Evolutionary conservation across 2,888 invertebrate species (phyloP).

Genomic region (Drosophila anceps): DNA sequence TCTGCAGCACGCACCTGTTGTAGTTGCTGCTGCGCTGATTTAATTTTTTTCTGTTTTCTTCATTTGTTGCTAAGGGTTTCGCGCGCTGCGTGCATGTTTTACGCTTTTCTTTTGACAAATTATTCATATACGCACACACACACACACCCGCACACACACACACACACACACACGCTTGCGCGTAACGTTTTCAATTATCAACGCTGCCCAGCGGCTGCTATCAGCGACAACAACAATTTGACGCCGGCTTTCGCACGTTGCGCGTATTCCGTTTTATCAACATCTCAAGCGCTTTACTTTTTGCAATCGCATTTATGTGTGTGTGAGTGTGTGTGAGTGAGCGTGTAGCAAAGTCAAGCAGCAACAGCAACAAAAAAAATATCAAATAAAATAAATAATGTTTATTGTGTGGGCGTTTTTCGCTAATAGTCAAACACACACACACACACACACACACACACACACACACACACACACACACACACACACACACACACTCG

Average conservation of each 20-base stretch:
- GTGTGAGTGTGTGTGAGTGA: constrained; percentile 11
- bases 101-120: constrained; percentile 26
- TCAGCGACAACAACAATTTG: constrained; percentile 12
- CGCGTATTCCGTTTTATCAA: constrained; percentile 26
- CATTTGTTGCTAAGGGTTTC: constrained; percentile 31
- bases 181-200: constrained; percentile 52
- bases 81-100: constrained; percentile 13
- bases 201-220: constrained; percentile 17
- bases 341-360: constrained; percentile 6
- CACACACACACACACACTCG: no score
- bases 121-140: background rate
- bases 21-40: constrained; percentile 29
- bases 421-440: constrained; percentile 34
- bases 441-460: constrained; percentile 4
- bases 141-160: background rate
- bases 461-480: constrained; percentile 5
- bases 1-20: constrained; percentile 58
- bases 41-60: background rate
- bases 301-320: constrained; percentile 32
- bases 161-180: no score
- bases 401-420: constrained; percentile 53
- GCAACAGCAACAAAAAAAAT: constrained; percentile 10
- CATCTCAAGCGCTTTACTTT: constrained; percentile 50
- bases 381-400: background rate
- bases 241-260: constrained; percentile 27